Base-by-base conservation (phyloP, 1,140 invertebrate species). In the Lithobius niger region DNA sequence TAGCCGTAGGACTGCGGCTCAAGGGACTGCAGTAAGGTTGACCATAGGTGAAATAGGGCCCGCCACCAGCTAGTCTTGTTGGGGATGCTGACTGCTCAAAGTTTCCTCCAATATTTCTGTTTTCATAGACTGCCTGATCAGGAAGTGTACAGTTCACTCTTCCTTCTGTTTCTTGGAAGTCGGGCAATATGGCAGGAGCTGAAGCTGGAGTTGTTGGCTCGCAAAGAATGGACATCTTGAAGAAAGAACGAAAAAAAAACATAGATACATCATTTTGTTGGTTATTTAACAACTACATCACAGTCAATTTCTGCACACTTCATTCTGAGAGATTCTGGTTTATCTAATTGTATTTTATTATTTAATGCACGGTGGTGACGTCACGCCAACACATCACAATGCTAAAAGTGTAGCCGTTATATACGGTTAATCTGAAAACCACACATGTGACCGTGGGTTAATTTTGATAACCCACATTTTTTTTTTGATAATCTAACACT, bases 181-280 rank as follows among this genome's bases (percentile, higher is more conserved):
- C 52, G 6, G 52, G 52, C 3, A 54, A 27, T 58, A 59, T 62
- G 27, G 59, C 59, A 0, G 63, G 64, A 3, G 59, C 60, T 10
- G 59, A 54, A 1, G 64, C 54, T 13, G 65, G 64, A 15, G 65
- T 62, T 36, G 63, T 62, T 3, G 64, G 58, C 24, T 65, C 65
- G 49, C 62, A 64, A 59, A 65, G 43, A 24, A 62, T 54, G 44
- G 50, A 16, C 26, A 18, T 13, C 21, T 28, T 16, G 4, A 48
- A 54, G 36, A 52, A 28, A n/a, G 10, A 40, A 36, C 28, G 40
- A 13, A 50, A 27, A 50, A 50, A 19, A n/a, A n/a, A n/a, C n/a
- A n/a, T n/a, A n/a, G n/a, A n/a, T n/a, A n/a, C n/a, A n/a, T n/a
- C n/a, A n/a, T n/a, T n/a, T n/a, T n/a, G n/a, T n/a, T n/a, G n/a